Conservation (phyloP, 1,140 invertebrate genomes). For the Mylabris phalerata region DNA sequence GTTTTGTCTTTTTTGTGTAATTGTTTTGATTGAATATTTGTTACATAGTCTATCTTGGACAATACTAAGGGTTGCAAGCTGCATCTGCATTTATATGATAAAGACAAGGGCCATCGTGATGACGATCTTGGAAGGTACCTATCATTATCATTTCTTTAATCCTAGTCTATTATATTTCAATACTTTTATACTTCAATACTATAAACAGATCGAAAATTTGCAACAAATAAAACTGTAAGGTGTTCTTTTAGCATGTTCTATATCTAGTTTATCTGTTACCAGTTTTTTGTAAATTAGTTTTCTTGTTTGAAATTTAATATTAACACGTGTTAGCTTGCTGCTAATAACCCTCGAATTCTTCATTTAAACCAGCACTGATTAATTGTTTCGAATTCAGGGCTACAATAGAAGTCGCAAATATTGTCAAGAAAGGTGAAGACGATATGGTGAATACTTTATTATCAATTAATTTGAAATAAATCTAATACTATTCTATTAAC, state of each 20-base stretch:
- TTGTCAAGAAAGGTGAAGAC: conserved; percentile 57
- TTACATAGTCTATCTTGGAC: conserved; percentile 43
- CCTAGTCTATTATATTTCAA: not conserved
- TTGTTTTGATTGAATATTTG: conserved; percentile 29
- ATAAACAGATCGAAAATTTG: no score
- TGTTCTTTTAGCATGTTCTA: no score
- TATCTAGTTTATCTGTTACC: no score
- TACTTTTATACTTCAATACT: not conserved
- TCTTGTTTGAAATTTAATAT: no score
- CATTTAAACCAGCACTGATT: not conserved
- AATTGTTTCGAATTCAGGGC: conserved; percentile 19
- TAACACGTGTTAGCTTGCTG: no score
- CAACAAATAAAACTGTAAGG: no score
- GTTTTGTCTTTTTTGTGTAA: not conserved
- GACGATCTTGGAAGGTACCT: conserved; percentile 75
- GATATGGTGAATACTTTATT: conserved; percentile 51
- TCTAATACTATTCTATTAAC: conserved; percentile 18
- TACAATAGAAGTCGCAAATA: conserved; percentile 57
- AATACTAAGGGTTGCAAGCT: conserved; percentile 25
- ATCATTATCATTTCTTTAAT: not conserved
- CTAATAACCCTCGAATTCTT: no score
- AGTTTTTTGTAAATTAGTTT: no score
- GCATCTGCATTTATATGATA: conserved; percentile 60
- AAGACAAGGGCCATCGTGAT: conserved; percentile 70
- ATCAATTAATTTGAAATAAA: not conserved